These are phyloP conservation scores for Lutjanus argentimaculatus DNA, from an alignment of 2,797 vertebrate genomes.

Conservation along the genomic window DNA sequence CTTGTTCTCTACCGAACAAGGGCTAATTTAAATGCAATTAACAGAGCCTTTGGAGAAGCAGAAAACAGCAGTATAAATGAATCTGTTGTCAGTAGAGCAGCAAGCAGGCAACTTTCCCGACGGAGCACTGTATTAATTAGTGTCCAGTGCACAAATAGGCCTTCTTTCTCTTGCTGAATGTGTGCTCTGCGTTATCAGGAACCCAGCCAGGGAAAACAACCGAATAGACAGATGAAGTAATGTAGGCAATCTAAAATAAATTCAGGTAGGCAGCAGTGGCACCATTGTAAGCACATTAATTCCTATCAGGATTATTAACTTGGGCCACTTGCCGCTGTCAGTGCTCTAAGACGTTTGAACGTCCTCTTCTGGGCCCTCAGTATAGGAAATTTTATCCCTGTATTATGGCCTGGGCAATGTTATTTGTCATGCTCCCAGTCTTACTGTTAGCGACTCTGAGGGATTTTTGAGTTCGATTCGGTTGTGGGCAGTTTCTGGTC, in stretches of 20 bases:
- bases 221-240: conserved; percentile 73
- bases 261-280: conserved; percentile 71
- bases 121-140: conserved; percentile 86
- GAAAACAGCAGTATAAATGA: conserved; percentile 83
- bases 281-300: conserved; percentile 76
- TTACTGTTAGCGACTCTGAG: conserved; percentile 62
- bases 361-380: conserved; percentile 57
- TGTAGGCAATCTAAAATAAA: conserved; percentile 76
- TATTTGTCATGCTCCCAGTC: conserved; percentile 74
- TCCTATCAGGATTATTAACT: conserved; percentile 77
- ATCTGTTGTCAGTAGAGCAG: conserved; percentile 82
- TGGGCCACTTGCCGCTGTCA: conserved; percentile 66
- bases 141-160: conserved; percentile 80
- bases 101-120: conserved; percentile 77
- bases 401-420: conserved; percentile 62
- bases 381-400: conserved; percentile 67
- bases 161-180: conserved; percentile 75
- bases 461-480: conserved; percentile 70
- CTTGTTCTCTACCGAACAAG: conserved; percentile 73
- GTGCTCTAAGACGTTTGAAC: conserved; percentile 55
- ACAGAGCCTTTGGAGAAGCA: conserved; percentile 73
- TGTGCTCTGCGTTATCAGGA: conserved; percentile 78
- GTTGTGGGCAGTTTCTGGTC: conserved; percentile 59
- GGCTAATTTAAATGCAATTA: conserved; percentile 88
- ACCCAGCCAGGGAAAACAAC: conserved; percentile 69